Base-by-base conservation (phyloP, 2,113 vertebrate genomes). In the Onychorhynchus coronatus region DNA sequence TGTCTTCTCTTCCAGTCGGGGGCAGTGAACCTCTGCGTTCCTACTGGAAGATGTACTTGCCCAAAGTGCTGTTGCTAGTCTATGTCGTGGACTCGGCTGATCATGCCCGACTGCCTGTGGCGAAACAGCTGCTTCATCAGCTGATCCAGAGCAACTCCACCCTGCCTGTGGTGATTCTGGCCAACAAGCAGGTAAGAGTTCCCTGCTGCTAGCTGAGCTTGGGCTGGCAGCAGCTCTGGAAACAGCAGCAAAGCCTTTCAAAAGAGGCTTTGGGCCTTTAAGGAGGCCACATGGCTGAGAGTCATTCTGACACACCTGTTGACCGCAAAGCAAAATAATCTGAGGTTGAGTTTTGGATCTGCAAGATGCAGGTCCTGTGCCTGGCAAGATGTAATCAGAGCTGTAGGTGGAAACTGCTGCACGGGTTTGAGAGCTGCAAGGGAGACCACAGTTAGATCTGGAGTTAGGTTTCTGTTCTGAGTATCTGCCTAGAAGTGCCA, bases 131-230 rank as follows among this genome's bases (percentile, higher is more conserved):
- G 71, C 97, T 99, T 79, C 99, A 99, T 59, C 98, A 98, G 24
- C 92, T 99, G 92, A 97, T 99, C 66, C 94, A 95, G 52, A 89
- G 80, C 31, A 94, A 98, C 86, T 98, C 99, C 42, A 58, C 55
- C 52, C 98, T 99, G 89, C 99, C 99, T 5, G 88, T 99, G 49
- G 98, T 99, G 93, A 97, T 99, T 37, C 98, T 99, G 89, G 99
- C 98, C 97, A 99, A 99, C 98, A 99, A 99, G 94, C 99, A 99
- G 99, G 99, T 99, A 98, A 98, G 92, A 87, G 65, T 88, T 91
- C 44, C 63, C 33, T 28, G 39, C 65, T 65, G 56, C 50, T 76
- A 10, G 46, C 62, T 77, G 63, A 30, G 59, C 42, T 73, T 30
- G 31, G 61, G 35, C 59, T 80, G 56, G 49, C 58, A 80, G 42